Evolutionary conservation across 1,140 invertebrate genomes (phyloP).

Genomic region (Elymnias hypermnestra): DNA sequence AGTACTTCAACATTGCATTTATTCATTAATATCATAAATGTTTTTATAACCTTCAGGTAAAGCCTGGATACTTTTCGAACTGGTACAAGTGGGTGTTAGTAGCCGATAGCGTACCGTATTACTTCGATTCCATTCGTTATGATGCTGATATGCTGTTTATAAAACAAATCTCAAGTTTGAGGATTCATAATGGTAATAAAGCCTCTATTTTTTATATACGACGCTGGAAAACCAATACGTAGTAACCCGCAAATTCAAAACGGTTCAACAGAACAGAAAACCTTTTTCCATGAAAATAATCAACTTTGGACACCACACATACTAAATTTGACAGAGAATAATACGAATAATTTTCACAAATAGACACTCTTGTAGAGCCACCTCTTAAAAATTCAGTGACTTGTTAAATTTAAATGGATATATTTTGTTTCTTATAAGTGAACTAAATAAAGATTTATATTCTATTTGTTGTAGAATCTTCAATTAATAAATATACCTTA

Average conservation of each 20-base stretch:
- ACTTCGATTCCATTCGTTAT: slow-evolving; percentile 27
- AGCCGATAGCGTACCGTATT: slow-evolving; percentile 23
- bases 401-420: neutral
- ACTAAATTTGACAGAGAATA: too few relatives aligned
- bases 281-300: too few relatives aligned
- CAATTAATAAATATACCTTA: too few relatives aligned
- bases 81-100: slow-evolving; percentile 50
- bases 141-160: slow-evolving; percentile 40
- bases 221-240: too few relatives aligned
- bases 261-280: too few relatives aligned
- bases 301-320: too few relatives aligned
- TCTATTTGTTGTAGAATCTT: too few relatives aligned
- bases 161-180: neutral
- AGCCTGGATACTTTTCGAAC: slow-evolving; percentile 26
- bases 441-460: too few relatives aligned
- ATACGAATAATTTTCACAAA: too few relatives aligned
- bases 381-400: neutral
- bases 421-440: slow-evolving; percentile 1
- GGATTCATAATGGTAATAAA: neutral
- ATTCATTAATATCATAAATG: neutral
- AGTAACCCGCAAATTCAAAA: too few relatives aligned
- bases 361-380: too few relatives aligned
- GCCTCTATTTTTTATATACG: slow-evolving; percentile 2
- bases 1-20: too few relatives aligned
- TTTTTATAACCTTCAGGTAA: slow-evolving; percentile 19